phyloP scores from a whole-genome alignment of 2,113 vertebrate genomes.

The Cricetomys ansorgei region DNA sequence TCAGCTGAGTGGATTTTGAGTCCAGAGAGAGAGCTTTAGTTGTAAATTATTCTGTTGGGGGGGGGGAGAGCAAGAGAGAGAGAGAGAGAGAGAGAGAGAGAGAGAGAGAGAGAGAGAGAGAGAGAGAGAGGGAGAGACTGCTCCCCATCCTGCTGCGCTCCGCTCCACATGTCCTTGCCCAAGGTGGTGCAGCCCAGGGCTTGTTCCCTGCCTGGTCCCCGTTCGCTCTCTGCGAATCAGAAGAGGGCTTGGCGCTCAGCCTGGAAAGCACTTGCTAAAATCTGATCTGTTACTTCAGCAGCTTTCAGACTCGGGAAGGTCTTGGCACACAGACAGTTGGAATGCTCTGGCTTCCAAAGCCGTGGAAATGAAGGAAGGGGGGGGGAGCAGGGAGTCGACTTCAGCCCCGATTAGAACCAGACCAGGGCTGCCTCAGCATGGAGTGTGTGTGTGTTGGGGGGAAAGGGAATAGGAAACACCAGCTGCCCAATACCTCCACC shows the following conservation, averaged over 20 bases:
- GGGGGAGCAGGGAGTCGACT: constrained; percentile 66
- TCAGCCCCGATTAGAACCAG: constrained; percentile 86
- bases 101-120: not conserved
- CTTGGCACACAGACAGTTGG: constrained; percentile 91
- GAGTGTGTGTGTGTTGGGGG: not conserved
- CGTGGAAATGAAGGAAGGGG: constrained; percentile 86
- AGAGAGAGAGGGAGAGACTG: not conserved
- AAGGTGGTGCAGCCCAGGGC: constrained; percentile 83
- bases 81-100: not conserved
- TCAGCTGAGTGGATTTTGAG: constrained; percentile 65
- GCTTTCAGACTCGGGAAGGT: constrained; percentile 91
- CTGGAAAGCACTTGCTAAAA: constrained; percentile 94
- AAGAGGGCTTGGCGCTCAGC: constrained; percentile 88
- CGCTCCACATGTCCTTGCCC: constrained; percentile 77
- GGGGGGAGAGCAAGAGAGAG: not conserved
- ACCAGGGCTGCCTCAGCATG: constrained; percentile 73
- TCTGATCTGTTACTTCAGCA: constrained; percentile 93
- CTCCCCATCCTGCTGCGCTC: constrained; percentile 21
- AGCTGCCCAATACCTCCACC: constrained; percentile 66
- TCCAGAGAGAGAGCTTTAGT: constrained; percentile 76
- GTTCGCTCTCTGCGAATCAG: constrained; percentile 87
- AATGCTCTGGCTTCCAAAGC: constrained; percentile 88
- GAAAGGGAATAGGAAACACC: constrained; percentile 57
- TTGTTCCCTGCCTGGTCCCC: constrained; percentile 73
- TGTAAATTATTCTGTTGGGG: constrained; percentile 84